A percentile compares a stretch with the other conserved stretches of the same genome.
These are phyloP conservation scores for Drosophila ficusphila DNA, from an alignment of 1,140 invertebrate genomes.

Conservation along the genomic window DNA sequence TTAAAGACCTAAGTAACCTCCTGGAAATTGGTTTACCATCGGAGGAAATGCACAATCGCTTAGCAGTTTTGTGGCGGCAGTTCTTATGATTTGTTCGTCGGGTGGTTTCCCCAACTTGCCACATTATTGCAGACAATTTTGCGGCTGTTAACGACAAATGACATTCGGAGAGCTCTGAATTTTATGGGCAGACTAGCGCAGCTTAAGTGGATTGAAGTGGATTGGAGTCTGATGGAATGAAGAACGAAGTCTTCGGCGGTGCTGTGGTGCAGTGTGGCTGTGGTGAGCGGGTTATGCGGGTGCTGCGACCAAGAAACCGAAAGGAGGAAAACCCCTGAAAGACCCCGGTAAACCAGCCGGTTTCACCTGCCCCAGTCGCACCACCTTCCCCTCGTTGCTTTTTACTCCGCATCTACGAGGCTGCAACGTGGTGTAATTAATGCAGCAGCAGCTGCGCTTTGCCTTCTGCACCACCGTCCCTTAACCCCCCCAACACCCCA, in stretches of 20 bases:
- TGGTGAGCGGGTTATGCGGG: constrained; percentile 59
- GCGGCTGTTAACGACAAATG: constrained; percentile 75
- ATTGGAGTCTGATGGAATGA: constrained; percentile 15
- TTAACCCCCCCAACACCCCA: not conserved
- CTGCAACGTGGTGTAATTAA: constrained; percentile 68
- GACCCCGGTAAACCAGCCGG: constrained; percentile 66
- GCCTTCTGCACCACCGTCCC: constrained; percentile 35
- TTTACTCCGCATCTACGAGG: not conserved
- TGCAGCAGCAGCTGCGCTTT: constrained; percentile 79
- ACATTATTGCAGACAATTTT: constrained; percentile 44
- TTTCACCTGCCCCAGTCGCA: constrained; percentile 46
- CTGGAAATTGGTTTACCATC: not conserved
- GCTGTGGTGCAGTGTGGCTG: not conserved
- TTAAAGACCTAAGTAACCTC: too few species aligned
- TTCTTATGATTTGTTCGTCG: constrained; percentile 35
- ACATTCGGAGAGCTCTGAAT: constrained; percentile 74
- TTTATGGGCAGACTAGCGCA: constrained; percentile 59
- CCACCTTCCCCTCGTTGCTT: not conserved
- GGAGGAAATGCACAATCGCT: not conserved
- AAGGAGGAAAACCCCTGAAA: constrained; percentile 6
- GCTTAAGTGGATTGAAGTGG: constrained; percentile 53
- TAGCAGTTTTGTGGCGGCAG: constrained; percentile 20
- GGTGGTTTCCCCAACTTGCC: not conserved
- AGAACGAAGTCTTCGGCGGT: not conserved
- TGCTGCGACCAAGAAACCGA: constrained; percentile 21